Evolutionary conservation across 2,797 vertebrate genomes (phyloP).

Genomic region (Euthynnus affinis): DNA sequence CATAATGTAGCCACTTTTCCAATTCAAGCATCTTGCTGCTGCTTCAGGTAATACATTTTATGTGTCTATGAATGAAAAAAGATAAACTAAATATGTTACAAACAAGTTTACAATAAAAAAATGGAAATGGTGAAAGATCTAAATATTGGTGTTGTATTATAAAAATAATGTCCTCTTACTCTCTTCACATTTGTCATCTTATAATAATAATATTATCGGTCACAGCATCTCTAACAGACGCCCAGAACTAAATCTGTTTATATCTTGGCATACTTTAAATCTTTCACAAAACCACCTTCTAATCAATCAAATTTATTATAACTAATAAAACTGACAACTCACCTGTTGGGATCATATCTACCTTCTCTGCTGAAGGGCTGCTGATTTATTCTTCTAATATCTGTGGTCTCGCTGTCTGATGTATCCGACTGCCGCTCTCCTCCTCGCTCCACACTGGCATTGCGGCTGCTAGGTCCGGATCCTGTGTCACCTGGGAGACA

Average conservation of each 20-base stretch:
- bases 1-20: neutral
- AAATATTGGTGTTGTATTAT: neutral
- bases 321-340: conserved; percentile 28
- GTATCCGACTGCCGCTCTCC: conserved; percentile 92
- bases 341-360: conserved; percentile 93
- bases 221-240: neutral
- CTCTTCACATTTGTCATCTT: no score
- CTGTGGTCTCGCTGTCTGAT: conserved; percentile 93
- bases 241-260: neutral
- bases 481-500: conserved; percentile 83
- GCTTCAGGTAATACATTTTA: neutral
- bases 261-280: neutral
- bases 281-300: neutral
- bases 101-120: no score
- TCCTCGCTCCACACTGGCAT: conserved; percentile 91
- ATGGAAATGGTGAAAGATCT: no score
- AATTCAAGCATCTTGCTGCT: neutral
- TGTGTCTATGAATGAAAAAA: neutral
- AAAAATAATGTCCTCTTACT: neutral
- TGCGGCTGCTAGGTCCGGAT: conserved; percentile 92
- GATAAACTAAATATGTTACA: no score
- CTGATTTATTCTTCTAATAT: conserved; percentile 90
- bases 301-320: neutral
- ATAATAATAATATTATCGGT: no score
- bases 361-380: conserved; percentile 88